These are phyloP conservation scores for Streptopelia turtur DNA, from an alignment of 2,797 vertebrate genomes.

Conservation along the genomic window DNA sequence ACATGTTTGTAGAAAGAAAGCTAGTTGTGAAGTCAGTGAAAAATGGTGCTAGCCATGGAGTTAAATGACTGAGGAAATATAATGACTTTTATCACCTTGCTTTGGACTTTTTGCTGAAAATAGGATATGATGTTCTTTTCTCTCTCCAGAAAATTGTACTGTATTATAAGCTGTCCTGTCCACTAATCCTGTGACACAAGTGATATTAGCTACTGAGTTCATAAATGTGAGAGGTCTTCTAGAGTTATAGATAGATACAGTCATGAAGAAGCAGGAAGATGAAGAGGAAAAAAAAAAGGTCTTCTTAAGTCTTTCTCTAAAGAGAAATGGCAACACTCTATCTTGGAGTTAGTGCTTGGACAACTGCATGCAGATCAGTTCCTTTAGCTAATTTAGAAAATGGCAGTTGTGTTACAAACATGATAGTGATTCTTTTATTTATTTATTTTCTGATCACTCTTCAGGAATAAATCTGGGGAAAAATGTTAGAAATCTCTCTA, in stretches of 20 bases:
- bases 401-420: neutral
- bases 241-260: neutral
- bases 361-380: neutral
- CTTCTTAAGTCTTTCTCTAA: neutral
- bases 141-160: neutral
- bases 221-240: neutral
- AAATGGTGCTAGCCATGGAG: neutral
- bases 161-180: neutral
- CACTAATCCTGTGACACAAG: neutral
- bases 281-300: neutral
- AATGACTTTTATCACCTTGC: slow-evolving; percentile 17
- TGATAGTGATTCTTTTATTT: accelerated
- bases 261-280: neutral
- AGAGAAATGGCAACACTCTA: neutral
- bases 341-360: neutral
- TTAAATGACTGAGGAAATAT: slow-evolving; percentile 26
- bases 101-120: slow-evolving; percentile 28
- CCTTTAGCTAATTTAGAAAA: neutral
- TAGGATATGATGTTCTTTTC: neutral
- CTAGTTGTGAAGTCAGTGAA: neutral
- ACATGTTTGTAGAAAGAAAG: neutral
- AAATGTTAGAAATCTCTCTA: neutral
- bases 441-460: neutral
- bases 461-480: neutral
- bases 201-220: neutral